These are phyloP conservation scores for Myotis yumanensis DNA, from an alignment of 2,113 vertebrate species.

Conservation along the genomic window DNA sequence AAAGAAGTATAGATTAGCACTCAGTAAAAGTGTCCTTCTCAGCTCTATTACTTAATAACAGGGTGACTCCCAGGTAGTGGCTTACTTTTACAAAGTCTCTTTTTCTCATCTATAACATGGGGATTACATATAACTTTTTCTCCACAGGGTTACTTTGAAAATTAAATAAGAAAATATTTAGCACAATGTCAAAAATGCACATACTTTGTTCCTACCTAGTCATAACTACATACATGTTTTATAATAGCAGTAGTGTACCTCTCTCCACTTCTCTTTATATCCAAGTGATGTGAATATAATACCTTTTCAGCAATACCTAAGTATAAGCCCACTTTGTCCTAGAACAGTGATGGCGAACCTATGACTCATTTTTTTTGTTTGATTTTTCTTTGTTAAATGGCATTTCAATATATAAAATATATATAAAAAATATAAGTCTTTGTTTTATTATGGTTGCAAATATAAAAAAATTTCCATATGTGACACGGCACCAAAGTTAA, in stretches of 20 bases:
- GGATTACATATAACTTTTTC: neutral
- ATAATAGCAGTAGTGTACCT: neutral
- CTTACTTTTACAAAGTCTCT: neutral
- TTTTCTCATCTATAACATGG: neutral
- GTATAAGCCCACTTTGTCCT: neutral
- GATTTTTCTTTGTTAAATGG: too few relatives aligned
- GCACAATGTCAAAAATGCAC: neutral
- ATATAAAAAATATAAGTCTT: too few relatives aligned
- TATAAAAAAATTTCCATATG: too few relatives aligned
- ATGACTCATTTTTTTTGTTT: too few relatives aligned
- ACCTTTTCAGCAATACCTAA: neutral
- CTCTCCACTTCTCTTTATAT: neutral
- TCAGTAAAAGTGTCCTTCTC: neutral
- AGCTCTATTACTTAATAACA: neutral
- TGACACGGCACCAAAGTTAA: too few relatives aligned
- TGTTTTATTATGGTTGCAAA: too few relatives aligned
- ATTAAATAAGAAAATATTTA: neutral
- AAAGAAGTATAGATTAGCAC: neutral
- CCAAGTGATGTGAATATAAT: neutral
- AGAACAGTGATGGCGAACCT: neutral
- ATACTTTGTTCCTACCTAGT: neutral
- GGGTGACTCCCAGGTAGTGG: neutral
- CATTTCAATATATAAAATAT: too few relatives aligned
- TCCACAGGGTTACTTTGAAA: neutral
- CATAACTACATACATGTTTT: neutral